phyloP scores from a whole-genome alignment of 2,797 vertebrate genomes.

The Gymnoscopelus braueri region DNA sequence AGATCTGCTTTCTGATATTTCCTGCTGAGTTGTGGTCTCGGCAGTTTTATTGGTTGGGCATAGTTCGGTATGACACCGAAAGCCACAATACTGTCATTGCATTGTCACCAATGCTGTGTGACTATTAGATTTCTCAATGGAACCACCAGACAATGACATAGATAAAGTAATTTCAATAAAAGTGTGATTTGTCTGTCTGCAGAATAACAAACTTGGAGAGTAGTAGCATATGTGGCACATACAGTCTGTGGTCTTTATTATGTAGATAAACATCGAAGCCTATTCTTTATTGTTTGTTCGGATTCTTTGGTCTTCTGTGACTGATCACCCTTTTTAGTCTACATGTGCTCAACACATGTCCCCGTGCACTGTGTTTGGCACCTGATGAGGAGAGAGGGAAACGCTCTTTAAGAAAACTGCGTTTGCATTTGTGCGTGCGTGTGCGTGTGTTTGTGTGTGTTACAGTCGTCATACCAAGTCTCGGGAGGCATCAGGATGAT shows the following conservation, averaged over 20 bases:
- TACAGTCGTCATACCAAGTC: neutral
- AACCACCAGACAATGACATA: too few species aligned
- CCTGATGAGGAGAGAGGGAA: slow-evolving; percentile 45
- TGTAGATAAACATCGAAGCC: slow-evolving; percentile 9
- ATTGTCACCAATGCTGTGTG: slow-evolving; percentile 39
- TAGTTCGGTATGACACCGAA: slow-evolving; percentile 38
- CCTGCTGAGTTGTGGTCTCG: slow-evolving; percentile 54
- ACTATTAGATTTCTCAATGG: too few species aligned
- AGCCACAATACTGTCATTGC: slow-evolving; percentile 21
- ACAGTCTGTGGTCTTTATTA: neutral
- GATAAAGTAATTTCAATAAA: too few species aligned
- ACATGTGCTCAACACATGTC: slow-evolving; percentile 70
- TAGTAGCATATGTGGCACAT: neutral
- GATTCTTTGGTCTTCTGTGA: slow-evolving; percentile 11
- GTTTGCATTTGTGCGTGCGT: too few species aligned
- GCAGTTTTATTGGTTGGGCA: slow-evolving; percentile 39
- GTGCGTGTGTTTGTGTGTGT: slow-evolving; percentile 15
- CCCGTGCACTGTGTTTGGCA: slow-evolving; percentile 54
- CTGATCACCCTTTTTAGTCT: slow-evolving; percentile 13
- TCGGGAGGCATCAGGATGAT: slow-evolving; percentile 53
- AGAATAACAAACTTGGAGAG: too few species aligned
- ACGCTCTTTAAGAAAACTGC: too few species aligned
- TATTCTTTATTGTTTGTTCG: slow-evolving; percentile 33
- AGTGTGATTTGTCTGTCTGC: too few species aligned
- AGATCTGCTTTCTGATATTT: slow-evolving; percentile 62